phyloP scores from a whole-genome alignment of 2,113 vertebrate species.

The Paracanthobrama guichenoti region DNA sequence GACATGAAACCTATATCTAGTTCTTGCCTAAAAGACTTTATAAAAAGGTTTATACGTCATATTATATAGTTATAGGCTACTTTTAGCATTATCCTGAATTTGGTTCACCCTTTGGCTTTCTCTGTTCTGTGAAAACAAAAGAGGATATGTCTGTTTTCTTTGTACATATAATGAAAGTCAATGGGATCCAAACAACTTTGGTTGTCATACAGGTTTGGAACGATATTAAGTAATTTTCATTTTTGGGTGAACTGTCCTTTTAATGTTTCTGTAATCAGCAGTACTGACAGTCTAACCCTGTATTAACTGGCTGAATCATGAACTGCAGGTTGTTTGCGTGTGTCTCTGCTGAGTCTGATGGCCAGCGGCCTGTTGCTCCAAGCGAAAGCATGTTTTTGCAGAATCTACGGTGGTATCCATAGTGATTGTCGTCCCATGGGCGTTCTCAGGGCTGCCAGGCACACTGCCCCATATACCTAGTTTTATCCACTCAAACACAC shows the following conservation, averaged over 20 bases:
- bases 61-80: too few relatives aligned
- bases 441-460: slow-evolving; percentile 63
- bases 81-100: too few relatives aligned
- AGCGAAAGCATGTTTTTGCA: not conserved
- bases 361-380: slow-evolving; percentile 55
- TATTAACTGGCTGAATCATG: not conserved
- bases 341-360: not conserved
- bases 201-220: not conserved
- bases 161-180: not conserved
- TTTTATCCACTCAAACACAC: slow-evolving; percentile 28
- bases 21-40: too few relatives aligned
- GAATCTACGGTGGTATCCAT: slow-evolving; percentile 48
- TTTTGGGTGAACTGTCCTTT: not conserved
- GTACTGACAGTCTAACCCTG: not conserved
- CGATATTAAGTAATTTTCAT: not conserved
- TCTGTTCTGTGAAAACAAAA: not conserved
- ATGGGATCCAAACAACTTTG: not conserved
- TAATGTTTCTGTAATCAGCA: slow-evolving; percentile 7
- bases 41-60: too few relatives aligned
- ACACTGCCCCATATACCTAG: slow-evolving; percentile 69
- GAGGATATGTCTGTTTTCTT: not conserved
- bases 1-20: too few relatives aligned
- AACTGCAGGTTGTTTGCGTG: not conserved
- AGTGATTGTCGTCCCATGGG: slow-evolving; percentile 62
- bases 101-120: not conserved